phyloP scores from a whole-genome alignment of 2,888 invertebrate species.

The Amblyjoppa proteus region DNA sequence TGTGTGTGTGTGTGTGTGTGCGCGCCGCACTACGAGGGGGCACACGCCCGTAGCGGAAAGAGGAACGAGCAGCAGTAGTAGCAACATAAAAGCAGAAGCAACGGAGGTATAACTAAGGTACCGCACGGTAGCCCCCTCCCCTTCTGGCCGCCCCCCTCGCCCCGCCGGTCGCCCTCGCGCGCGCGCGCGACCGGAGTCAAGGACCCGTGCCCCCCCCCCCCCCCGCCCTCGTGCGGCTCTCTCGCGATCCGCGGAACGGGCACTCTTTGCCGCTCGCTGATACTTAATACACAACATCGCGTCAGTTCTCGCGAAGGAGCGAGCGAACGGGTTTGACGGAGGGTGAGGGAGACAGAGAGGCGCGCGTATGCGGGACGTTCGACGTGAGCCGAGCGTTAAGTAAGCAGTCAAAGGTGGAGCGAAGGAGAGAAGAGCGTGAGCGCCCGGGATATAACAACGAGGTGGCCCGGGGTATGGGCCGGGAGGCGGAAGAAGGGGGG shows the following conservation, averaged over 20 bases:
- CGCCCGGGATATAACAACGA: slow-evolving; percentile 47
- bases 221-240: slow-evolving; percentile 58
- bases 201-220: slow-evolving; percentile 71
- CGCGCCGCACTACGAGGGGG: neutral
- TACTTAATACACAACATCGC: slow-evolving; percentile 19
- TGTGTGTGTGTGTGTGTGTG: too few species aligned
- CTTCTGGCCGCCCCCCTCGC: too few species aligned
- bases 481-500: slow-evolving; percentile 9
- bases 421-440: slow-evolving; percentile 5
- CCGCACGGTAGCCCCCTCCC: slow-evolving; percentile 63
- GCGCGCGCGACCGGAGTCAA: slow-evolving; percentile 67
- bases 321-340: slow-evolving; percentile 16
- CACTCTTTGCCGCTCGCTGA: slow-evolving; percentile 33
- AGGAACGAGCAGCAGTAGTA: slow-evolving; percentile 43
- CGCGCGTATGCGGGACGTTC: neutral
- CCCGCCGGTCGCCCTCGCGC: slow-evolving; percentile 19
- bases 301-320: slow-evolving; percentile 32
- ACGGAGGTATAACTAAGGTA: slow-evolving; percentile 57
- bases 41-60: slow-evolving; percentile 39
- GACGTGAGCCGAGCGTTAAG: slow-evolving; percentile 51
- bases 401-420: slow-evolving; percentile 52
- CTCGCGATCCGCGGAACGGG: slow-evolving; percentile 47
- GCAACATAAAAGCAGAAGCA: slow-evolving; percentile 54
- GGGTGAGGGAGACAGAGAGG: neutral
- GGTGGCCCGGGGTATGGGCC: neutral